These are phyloP conservation scores for Muscina levida DNA, from an alignment of 2,888 invertebrate species.

Conservation along the genomic window DNA sequence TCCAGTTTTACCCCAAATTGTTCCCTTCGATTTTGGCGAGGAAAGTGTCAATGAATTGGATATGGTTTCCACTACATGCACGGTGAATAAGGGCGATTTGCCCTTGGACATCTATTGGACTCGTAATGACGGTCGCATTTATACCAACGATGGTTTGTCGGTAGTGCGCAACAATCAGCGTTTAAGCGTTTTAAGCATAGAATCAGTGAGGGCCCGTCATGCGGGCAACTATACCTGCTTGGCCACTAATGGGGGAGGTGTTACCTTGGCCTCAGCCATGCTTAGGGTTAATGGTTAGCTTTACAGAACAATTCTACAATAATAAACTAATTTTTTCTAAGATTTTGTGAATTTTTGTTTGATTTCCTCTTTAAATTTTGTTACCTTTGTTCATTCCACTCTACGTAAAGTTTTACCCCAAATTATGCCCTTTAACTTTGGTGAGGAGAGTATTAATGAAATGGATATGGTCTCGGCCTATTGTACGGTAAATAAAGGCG, in stretches of 20 bases:
- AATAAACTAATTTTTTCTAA: no score
- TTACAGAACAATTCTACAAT: no score
- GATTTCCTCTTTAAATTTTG: not conserved
- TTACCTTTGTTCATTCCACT: slow-evolving; percentile 7
- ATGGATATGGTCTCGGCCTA: slow-evolving; percentile 84
- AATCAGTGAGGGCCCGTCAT: slow-evolving; percentile 83
- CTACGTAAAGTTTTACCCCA: slow-evolving; percentile 83
- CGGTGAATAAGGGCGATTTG: slow-evolving; percentile 88
- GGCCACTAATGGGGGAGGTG: slow-evolving; percentile 83
- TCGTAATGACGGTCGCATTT: slow-evolving; percentile 80
- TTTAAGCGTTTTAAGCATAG: slow-evolving; percentile 84
- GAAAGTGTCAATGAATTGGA: slow-evolving; percentile 86
- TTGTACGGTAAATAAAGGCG: slow-evolving; percentile 87
- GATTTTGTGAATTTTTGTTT: not conserved
- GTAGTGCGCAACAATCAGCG: slow-evolving; percentile 83
- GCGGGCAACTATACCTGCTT: slow-evolving; percentile 84
- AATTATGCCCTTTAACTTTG: slow-evolving; percentile 86
- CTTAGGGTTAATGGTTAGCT: slow-evolving; percentile 83
- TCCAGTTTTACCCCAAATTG: slow-evolving; percentile 86
- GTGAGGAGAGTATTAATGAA: slow-evolving; percentile 84
- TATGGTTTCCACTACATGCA: slow-evolving; percentile 85
- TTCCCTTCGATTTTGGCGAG: slow-evolving; percentile 86
- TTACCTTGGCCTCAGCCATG: slow-evolving; percentile 81
- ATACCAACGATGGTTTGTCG: slow-evolving; percentile 82
- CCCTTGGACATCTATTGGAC: slow-evolving; percentile 89